Conservation (phyloP, 2,797 vertebrate species). For the Epinephelus awoara region DNA sequence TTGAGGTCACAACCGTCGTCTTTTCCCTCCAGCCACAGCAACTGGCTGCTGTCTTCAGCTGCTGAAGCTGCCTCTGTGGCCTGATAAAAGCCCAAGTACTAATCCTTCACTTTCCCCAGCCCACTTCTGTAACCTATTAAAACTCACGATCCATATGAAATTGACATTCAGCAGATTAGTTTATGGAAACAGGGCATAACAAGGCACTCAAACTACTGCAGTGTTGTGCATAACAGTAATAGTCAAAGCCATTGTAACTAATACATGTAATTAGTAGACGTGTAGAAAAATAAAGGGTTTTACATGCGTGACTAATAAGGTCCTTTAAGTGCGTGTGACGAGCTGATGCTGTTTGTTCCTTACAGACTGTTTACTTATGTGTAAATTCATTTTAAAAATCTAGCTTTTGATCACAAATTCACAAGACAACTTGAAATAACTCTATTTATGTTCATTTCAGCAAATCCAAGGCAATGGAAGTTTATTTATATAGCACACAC, state of each 20-base stretch:
- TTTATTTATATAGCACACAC: not conserved
- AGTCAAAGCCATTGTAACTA: slow-evolving; percentile 35
- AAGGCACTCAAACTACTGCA: slow-evolving; percentile 36
- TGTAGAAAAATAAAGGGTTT: slow-evolving; percentile 13
- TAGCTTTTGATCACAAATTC: not conserved
- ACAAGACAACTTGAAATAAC: not conserved
- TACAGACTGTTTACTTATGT: not conserved
- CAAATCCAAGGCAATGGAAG: not conserved
- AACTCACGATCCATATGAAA: slow-evolving; percentile 61
- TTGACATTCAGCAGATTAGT: slow-evolving; percentile 61
- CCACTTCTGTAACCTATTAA: slow-evolving; percentile 67
- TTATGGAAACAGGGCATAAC: slow-evolving; percentile 51
- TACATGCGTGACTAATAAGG: slow-evolving; percentile 12
- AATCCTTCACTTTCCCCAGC: slow-evolving; percentile 63
- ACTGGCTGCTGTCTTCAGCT: slow-evolving; percentile 53
- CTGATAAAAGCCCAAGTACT: slow-evolving; percentile 57
- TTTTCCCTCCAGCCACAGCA: slow-evolving; percentile 42
- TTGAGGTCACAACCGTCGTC: slow-evolving; percentile 50
- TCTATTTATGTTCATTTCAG: not conserved
- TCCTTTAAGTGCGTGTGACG: not conserved
- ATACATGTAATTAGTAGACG: slow-evolving; percentile 33
- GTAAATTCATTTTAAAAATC: not conserved
- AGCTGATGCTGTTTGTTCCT: not conserved
- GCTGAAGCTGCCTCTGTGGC: slow-evolving; percentile 35
- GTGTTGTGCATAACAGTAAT: slow-evolving; percentile 23